phyloP scores from a whole-genome alignment of 2,797 vertebrate genomes.

The Falco peregrinus region DNA sequence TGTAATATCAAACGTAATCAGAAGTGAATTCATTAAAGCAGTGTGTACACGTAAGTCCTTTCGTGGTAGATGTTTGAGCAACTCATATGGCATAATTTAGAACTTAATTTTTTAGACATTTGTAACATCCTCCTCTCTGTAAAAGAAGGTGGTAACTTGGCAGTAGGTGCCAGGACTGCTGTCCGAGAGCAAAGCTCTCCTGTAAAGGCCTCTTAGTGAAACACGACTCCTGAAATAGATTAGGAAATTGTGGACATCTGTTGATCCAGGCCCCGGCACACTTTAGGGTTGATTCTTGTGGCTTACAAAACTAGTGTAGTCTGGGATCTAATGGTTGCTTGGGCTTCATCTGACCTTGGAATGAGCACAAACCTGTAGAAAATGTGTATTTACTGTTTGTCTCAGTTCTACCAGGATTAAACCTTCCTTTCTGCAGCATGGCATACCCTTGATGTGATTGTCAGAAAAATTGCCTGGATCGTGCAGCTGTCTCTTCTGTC shows the following conservation, averaged over 20 bases:
- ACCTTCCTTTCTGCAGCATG: background rate
- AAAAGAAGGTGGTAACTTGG: background rate
- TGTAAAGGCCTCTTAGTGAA: background rate
- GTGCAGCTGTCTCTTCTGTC: background rate
- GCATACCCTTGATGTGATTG: fast-evolving
- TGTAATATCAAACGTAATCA: slow-evolving; percentile 23
- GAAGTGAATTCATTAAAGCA: slow-evolving; percentile 32
- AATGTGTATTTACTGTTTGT: background rate
- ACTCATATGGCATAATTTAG: fast-evolving
- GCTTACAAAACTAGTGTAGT: background rate
- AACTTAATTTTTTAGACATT: background rate
- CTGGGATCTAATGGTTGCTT: background rate
- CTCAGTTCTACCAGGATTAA: background rate
- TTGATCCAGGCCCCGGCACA: fast-evolving
- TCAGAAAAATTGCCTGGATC: background rate
- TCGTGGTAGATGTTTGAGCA: background rate
- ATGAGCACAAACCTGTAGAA: background rate
- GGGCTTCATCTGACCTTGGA: background rate
- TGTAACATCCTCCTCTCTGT: background rate
- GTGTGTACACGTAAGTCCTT: background rate
- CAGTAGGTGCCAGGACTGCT: background rate
- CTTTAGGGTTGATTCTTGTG: background rate
- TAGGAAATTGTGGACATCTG: background rate
- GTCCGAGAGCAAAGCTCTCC: background rate
- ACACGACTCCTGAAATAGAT: background rate